Evolutionary conservation across 2,113 vertebrate genomes (phyloP).

Genomic region (Aramus guarauna): DNA sequence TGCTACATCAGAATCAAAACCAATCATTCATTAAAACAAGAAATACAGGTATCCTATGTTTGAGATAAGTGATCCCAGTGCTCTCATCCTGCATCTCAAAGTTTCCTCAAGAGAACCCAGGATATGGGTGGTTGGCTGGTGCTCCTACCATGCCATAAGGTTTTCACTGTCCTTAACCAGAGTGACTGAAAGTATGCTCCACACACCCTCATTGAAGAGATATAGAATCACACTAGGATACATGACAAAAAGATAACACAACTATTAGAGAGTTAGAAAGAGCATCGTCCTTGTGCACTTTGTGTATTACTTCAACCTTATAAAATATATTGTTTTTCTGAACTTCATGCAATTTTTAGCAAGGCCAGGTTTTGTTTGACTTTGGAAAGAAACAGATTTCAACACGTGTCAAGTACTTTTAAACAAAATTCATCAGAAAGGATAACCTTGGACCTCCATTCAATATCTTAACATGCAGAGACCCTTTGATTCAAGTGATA

Average conservation of each 20-base stretch:
- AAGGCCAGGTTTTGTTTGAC: slow-evolving; percentile 18
- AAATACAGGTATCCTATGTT: neutral
- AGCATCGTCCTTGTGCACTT: neutral
- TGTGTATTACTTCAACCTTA: neutral
- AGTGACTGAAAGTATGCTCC: neutral
- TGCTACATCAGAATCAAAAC: neutral
- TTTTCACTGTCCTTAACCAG: neutral
- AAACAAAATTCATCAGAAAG: slow-evolving; percentile 51
- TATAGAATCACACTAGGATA: neutral
- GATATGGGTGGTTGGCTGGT: neutral
- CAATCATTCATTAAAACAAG: neutral
- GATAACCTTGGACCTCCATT: slow-evolving; percentile 43
- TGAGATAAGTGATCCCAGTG: neutral
- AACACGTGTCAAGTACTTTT: slow-evolving; percentile 17
- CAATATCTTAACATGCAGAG: neutral
- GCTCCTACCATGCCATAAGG: neutral
- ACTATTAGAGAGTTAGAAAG: neutral
- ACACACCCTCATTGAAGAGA: neutral
- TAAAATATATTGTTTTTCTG: neutral
- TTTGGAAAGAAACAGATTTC: slow-evolving; percentile 17
- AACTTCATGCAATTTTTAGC: neutral
- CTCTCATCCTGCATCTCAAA: neutral
- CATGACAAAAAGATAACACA: neutral
- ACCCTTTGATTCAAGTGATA: slow-evolving; percentile 8
- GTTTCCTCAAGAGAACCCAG: neutral